phyloP scores from a whole-genome alignment of 1,140 invertebrate species.

The Nephotettix cincticeps region DNA sequence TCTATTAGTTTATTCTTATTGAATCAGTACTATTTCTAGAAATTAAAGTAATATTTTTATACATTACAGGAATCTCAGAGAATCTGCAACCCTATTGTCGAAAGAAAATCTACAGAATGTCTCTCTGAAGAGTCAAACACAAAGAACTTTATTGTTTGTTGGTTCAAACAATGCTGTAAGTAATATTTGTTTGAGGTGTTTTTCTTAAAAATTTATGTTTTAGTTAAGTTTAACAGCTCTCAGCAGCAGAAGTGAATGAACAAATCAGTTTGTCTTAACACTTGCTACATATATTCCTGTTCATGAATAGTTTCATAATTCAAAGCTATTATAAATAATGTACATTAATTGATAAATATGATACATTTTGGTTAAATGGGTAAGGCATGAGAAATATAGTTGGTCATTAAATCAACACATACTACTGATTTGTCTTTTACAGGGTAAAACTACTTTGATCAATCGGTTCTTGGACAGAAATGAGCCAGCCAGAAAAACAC shows the following conservation, averaged over 20 bases:
- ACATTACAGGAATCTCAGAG: not conserved
- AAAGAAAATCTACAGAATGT: not conserved
- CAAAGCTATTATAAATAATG: not conserved
- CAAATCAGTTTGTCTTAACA: too few species aligned
- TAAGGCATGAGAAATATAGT: not conserved
- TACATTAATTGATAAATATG: not conserved
- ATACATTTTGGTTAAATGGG: not conserved
- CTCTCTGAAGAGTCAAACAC: not conserved
- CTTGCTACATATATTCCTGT: not conserved
- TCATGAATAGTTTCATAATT: not conserved
- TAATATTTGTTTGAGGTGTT: conserved; percentile 22
- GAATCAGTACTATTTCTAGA: too few species aligned
- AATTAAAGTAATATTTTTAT: too few species aligned
- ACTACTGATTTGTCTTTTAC: conserved; percentile 41
- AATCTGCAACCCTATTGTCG: not conserved
- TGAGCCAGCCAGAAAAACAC: conserved; percentile 72
- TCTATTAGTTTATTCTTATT: too few species aligned
- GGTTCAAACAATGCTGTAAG: conserved; percentile 57
- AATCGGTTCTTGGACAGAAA: conserved; percentile 79
- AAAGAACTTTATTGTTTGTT: conserved; percentile 47
- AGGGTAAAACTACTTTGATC: conserved; percentile 84
- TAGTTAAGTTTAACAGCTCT: too few species aligned
- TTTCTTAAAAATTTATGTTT: not conserved
- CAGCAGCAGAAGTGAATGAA: too few species aligned
- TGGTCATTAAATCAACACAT: not conserved